phyloP scores from a whole-genome alignment of 2,888 invertebrate species.

The Heliconius ismenius region DNA sequence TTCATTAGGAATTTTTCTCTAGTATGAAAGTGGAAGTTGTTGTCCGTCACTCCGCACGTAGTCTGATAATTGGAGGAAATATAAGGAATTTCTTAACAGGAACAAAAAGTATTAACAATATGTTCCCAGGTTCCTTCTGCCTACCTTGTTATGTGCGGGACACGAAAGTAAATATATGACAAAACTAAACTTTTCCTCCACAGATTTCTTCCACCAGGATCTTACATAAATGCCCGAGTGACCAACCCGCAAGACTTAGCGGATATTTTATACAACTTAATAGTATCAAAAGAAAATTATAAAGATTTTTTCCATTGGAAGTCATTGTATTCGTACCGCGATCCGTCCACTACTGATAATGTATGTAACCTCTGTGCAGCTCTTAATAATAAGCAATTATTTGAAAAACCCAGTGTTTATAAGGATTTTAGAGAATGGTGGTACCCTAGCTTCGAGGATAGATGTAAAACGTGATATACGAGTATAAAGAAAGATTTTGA shows the following conservation, averaged over 20 bases:
- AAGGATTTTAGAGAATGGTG: constrained; percentile 64
- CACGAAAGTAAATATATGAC: not conserved
- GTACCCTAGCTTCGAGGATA: constrained; percentile 53
- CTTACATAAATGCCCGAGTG: constrained; percentile 61
- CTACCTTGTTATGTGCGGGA: not conserved
- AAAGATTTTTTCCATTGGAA: constrained; percentile 63
- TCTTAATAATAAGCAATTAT: constrained; percentile 52
- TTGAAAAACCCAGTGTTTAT: constrained; percentile 52
- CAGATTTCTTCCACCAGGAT: constrained; percentile 72
- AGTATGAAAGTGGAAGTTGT: no score
- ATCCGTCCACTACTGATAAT: constrained; percentile 52
- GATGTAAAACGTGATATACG: constrained; percentile 43
- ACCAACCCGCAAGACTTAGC: constrained; percentile 54
- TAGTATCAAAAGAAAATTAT: constrained; percentile 55
- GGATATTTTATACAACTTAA: constrained; percentile 53
- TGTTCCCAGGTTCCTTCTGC: not conserved
- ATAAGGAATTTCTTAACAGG: no score
- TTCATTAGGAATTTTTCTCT: not conserved
- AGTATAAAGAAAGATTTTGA: not conserved
- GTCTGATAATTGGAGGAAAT: not conserved
- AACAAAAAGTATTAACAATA: not conserved
- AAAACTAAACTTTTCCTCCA: constrained; percentile 38
- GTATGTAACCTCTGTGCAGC: constrained; percentile 64
- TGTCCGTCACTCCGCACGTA: not conserved
- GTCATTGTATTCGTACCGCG: constrained; percentile 53